Evolutionary conservation across 2,113 vertebrate species (phyloP).

Genomic region (Montifringilla adamsi): DNA sequence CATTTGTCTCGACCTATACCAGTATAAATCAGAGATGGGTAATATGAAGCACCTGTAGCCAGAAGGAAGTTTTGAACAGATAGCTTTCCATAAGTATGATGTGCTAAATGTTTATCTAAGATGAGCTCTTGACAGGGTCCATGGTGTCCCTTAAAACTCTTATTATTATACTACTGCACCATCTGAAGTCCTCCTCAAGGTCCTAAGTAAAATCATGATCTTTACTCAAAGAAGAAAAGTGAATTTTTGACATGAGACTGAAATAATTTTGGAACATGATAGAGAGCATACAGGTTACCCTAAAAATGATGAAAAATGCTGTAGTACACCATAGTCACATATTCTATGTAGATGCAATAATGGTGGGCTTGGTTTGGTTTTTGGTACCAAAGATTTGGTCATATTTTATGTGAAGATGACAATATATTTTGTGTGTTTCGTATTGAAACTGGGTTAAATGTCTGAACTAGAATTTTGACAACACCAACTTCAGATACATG

Average conservation of each 20-base stretch:
- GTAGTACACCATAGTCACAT: not conserved
- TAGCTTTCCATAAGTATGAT: not conserved
- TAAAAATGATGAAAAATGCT: not conserved
- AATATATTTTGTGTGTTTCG: not conserved
- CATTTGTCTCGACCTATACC: not conserved
- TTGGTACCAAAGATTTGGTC: not conserved
- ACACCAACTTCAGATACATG: not conserved
- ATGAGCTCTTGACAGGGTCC: not conserved
- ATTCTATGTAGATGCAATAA: not conserved
- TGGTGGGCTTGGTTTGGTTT: not conserved
- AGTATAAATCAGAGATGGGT: not conserved
- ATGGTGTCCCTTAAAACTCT: not conserved
- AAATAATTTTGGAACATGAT: not conserved
- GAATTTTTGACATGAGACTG: not conserved
- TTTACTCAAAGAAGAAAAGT: not conserved
- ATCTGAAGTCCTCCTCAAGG: not conserved
- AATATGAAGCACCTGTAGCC: not conserved
- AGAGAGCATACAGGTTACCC: not conserved
- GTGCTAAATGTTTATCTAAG: not conserved
- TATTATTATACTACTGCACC: not conserved
- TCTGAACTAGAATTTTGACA: not conserved
- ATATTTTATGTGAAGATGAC: not conserved
- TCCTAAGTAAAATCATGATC: not conserved
- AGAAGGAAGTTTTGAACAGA: not conserved
- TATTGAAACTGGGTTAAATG: not conserved